Conservation (phyloP, 2,888 invertebrate genomes). For the Linhomoeus sp. region DNA sequence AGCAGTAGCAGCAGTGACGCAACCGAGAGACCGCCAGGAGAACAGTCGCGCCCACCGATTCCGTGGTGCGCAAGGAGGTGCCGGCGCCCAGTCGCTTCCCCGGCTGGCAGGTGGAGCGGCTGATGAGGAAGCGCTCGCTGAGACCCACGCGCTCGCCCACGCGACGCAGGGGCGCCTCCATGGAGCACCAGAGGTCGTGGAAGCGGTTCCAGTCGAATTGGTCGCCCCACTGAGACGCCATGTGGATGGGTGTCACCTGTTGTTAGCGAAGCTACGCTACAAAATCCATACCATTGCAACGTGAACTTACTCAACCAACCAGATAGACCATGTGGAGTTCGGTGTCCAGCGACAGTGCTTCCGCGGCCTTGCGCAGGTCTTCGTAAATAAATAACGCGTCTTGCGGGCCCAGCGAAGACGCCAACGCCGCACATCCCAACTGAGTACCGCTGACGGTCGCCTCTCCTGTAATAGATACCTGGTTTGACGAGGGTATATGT, state of each 20-base stretch:
- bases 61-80: background rate
- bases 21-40: too few relatives aligned
- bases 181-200: slow-evolving; percentile 57
- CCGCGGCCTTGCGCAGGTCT: slow-evolving; percentile 69
- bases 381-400: slow-evolving; percentile 70
- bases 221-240: slow-evolving; percentile 50
- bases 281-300: background rate
- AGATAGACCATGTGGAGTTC: slow-evolving; percentile 85
- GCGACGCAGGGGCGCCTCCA: slow-evolving; percentile 51
- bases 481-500: background rate
- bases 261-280: background rate
- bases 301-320: slow-evolving; percentile 36
- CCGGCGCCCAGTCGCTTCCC: background rate
- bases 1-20: too few relatives aligned
- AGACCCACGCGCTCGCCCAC: slow-evolving; percentile 67
- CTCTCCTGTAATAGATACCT: background rate
- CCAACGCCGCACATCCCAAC: slow-evolving; percentile 71
- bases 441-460: slow-evolving; percentile 47
- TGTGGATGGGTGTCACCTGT: slow-evolving; percentile 63
- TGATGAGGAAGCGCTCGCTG: slow-evolving; percentile 53
- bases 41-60: too few relatives aligned
- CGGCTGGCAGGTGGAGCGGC: slow-evolving; percentile 34
- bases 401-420: slow-evolving; percentile 79
- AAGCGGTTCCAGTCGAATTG: slow-evolving; percentile 47
- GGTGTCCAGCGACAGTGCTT: slow-evolving; percentile 71